Percentiles rank a stretch among this genome's conserved stretches.
Evolutionary conservation across 1,140 invertebrate species (phyloP).

Genomic region (Orius insidiosus): DNA sequence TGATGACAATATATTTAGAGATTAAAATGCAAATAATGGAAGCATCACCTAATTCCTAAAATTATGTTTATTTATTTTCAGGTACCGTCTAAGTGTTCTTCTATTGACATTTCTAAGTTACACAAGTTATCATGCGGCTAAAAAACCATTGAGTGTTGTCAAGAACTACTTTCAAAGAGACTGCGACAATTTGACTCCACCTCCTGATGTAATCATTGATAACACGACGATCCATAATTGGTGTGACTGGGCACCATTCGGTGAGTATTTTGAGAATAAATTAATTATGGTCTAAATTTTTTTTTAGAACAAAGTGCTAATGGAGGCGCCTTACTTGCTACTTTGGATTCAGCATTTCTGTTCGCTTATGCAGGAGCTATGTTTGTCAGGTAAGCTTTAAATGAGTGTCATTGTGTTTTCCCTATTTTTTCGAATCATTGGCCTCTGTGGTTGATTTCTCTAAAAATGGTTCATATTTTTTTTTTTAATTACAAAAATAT

Average conservation of each 20-base stretch:
- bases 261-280: slow-evolving; percentile 34
- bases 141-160: slow-evolving; percentile 87
- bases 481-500: no score
- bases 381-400: slow-evolving; percentile 56
- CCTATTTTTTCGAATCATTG: background rate
- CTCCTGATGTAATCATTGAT: slow-evolving; percentile 25
- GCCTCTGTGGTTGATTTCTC: background rate
- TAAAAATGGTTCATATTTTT: slow-evolving; percentile 4
- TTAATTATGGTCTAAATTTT: background rate
- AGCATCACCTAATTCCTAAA: no score
- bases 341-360: slow-evolving; percentile 80
- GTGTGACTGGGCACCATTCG: slow-evolving; percentile 85
- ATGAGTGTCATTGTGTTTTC: no score
- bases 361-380: slow-evolving; percentile 86
- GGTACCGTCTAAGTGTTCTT: slow-evolving; percentile 53
- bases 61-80: slow-evolving; percentile 23
- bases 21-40: no score
- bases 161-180: slow-evolving; percentile 78
- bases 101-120: slow-evolving; percentile 76
- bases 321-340: slow-evolving; percentile 63
- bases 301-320: slow-evolving; percentile 51
- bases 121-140: slow-evolving; percentile 74
- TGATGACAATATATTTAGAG: no score
- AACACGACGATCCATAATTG: slow-evolving; percentile 41
- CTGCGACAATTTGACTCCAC: slow-evolving; percentile 46